Evolutionary conservation across 2,113 vertebrate species (phyloP).

Genomic region (Tragelaphus scriptus): DNA sequence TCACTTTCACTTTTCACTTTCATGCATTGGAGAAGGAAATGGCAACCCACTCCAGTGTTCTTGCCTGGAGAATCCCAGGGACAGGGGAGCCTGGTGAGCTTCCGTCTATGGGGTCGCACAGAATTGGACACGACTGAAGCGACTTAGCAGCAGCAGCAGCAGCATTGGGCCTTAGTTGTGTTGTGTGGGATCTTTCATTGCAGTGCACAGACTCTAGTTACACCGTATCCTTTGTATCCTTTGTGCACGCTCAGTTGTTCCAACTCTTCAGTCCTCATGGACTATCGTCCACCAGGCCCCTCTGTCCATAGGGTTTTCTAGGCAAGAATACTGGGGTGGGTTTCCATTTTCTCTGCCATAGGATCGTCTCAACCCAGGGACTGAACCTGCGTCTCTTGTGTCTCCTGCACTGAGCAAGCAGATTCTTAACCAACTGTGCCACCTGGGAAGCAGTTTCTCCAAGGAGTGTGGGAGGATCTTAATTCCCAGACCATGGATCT

Average conservation of each 20-base stretch:
- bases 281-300: neutral
- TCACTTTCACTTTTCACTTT: too few species aligned
- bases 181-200: neutral
- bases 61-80: too few species aligned
- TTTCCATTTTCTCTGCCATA: neutral
- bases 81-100: too few species aligned
- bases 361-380: neutral
- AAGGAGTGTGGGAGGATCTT: neutral
- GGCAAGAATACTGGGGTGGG: neutral
- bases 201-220: neutral
- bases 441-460: neutral
- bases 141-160: too few species aligned
- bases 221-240: neutral
- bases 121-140: too few species aligned
- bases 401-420: neutral
- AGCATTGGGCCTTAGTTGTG: neutral
- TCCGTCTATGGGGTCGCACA: too few species aligned
- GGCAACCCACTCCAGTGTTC: too few species aligned
- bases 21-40: too few species aligned
- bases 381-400: accelerated
- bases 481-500: neutral
- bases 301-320: neutral
- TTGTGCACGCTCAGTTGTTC: neutral
- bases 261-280: neutral
- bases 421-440: neutral